Evolutionary conservation across 2,888 invertebrate species (phyloP).

Genomic region (Drosophila atroscutellata): DNA sequence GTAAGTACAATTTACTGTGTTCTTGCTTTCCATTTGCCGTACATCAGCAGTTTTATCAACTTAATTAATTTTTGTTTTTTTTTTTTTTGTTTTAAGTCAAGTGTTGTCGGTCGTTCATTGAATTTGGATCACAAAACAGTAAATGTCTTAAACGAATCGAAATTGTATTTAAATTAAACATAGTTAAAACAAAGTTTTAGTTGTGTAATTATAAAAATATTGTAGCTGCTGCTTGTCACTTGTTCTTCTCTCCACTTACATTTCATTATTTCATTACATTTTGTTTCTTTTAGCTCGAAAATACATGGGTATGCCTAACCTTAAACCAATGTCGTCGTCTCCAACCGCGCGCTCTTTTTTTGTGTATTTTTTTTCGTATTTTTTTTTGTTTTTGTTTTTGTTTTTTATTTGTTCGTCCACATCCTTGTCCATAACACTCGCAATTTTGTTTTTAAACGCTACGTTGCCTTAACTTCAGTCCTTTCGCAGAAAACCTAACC

Average conservation of each 20-base stretch:
- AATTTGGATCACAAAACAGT: constrained; percentile 78
- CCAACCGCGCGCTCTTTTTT: constrained; percentile 33
- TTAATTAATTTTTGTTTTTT: constrained; percentile 16
- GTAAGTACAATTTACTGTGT: constrained; percentile 81
- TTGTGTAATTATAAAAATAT: constrained; percentile 74
- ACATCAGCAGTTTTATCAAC: constrained; percentile 54
- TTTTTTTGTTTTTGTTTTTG: background rate
- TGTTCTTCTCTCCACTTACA: constrained; percentile 26
- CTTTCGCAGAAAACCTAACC: constrained; percentile 82
- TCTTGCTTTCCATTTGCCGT: constrained; percentile 56
- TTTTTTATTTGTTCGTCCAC: constrained; percentile 52
- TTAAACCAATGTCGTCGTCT: constrained; percentile 70
- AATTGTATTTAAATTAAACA: constrained; percentile 69
- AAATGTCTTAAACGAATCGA: constrained; percentile 73
- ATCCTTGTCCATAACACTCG: constrained; percentile 78
- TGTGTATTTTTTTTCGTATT: constrained; percentile 8
- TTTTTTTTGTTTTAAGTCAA: constrained; percentile 10
- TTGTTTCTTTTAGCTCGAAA: constrained; percentile 63
- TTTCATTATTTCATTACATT: constrained; percentile 17
- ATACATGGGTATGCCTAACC: constrained; percentile 71
- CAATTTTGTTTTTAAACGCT: constrained; percentile 81
- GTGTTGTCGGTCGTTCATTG: constrained; percentile 28
- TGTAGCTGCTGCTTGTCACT: constrained; percentile 50
- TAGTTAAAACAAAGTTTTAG: constrained; percentile 62
- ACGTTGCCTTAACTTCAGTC: constrained; percentile 84